phyloP scores from a whole-genome alignment of 2,888 invertebrate genomes.

The Epinotia ramella region DNA sequence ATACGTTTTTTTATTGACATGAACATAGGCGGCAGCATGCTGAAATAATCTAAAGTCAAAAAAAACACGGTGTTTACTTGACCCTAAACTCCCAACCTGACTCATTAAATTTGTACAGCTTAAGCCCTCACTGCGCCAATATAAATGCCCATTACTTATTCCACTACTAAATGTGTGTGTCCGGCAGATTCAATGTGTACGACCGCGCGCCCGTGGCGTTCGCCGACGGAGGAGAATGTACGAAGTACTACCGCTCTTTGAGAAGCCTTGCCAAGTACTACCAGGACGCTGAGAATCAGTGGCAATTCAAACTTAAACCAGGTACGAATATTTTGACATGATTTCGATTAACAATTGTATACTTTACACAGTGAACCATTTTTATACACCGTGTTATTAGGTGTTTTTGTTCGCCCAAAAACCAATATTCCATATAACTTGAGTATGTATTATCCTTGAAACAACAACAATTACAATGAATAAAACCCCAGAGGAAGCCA shows the following conservation, averaged over 20 bases:
- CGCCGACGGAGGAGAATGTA: conserved; percentile 78
- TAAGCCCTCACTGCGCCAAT: conserved; percentile 22
- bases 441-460: too few species aligned
- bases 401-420: too few species aligned
- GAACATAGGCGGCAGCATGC: too few species aligned
- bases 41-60: too few species aligned
- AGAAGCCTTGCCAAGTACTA: conserved; percentile 82
- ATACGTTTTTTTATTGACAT: too few species aligned
- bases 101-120: conserved; percentile 17
- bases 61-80: neutral
- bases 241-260: conserved; percentile 87
- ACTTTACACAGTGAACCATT: too few species aligned
- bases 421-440: too few species aligned
- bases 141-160: conserved; percentile 24
- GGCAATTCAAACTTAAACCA: conserved; percentile 87
- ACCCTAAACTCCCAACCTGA: neutral
- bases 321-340: conserved; percentile 57
- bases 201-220: conserved; percentile 89
- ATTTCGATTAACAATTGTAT: neutral
- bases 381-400: too few species aligned
- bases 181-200: conserved; percentile 88
- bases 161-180: conserved; percentile 20
- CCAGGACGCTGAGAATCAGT: conserved; percentile 78
- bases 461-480: too few species aligned
- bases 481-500: too few species aligned